Percentiles rank a stretch among this genome's conserved stretches.
phyloP scores from a whole-genome alignment of 2,888 invertebrate species.

The Galerucella pusilla region DNA sequence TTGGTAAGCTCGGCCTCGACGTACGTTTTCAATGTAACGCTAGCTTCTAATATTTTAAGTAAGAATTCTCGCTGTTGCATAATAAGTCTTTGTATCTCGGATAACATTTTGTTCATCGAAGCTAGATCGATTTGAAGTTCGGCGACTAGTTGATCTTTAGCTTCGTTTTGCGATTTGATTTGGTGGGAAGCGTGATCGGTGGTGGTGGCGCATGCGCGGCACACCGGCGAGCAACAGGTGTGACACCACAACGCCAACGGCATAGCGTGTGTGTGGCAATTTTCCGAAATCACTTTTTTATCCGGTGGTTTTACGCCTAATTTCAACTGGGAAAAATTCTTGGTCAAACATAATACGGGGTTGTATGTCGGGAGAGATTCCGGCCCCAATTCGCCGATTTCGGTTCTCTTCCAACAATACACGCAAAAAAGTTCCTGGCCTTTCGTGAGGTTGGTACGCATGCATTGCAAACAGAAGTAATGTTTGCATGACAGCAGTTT shows the following conservation, averaged over 20 bases:
- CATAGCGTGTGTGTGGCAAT: conserved; percentile 79
- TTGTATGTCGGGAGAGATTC: conserved; percentile 77
- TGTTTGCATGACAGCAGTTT: conserved; percentile 81
- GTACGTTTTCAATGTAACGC: conserved; percentile 78
- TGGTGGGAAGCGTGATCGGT: conserved; percentile 75
- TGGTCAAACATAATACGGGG: conserved; percentile 75
- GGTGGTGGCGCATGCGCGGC: conserved; percentile 75
- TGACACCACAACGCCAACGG: conserved; percentile 79
- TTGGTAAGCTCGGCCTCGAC: conserved; percentile 80
- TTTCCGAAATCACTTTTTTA: conserved; percentile 67
- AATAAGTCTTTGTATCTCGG: conserved; percentile 77
- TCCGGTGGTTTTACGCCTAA: conserved; percentile 62
- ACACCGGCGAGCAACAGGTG: conserved; percentile 73
- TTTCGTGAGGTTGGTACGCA: conserved; percentile 75
- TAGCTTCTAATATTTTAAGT: conserved; percentile 78
- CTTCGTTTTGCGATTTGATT: conserved; percentile 72
- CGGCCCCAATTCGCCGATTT: conserved; percentile 74
- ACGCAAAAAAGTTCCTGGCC: conserved; percentile 77
- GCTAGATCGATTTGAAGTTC: conserved; percentile 75
- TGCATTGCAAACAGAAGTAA: conserved; percentile 81
- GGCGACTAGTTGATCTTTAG: conserved; percentile 66
- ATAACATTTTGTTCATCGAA: conserved; percentile 75
- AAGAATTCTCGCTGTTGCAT: conserved; percentile 78
- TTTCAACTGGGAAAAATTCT: conserved; percentile 72
- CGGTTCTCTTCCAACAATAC: conserved; percentile 81